Evolutionary conservation across 2,113 vertebrate genomes (phyloP).

Genomic region (Labeo catla): DNA sequence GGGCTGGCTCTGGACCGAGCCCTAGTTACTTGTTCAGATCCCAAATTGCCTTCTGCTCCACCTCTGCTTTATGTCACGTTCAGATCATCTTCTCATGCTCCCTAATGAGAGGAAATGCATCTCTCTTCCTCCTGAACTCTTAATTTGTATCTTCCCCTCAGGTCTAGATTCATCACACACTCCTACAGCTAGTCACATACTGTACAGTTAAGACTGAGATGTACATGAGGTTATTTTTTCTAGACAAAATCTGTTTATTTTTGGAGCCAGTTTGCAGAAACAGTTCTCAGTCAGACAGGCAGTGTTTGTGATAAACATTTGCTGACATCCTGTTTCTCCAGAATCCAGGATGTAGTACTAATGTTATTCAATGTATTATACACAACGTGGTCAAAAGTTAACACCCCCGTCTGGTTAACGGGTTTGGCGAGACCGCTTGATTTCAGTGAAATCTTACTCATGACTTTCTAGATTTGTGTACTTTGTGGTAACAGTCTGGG

Average conservation of each 20-base stretch:
- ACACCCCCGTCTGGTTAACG: background rate
- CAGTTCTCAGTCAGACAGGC: conserved; percentile 39
- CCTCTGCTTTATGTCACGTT: conserved; percentile 15
- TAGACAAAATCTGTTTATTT: conserved; percentile 50
- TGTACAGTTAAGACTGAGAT: conserved; percentile 33
- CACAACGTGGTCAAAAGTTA: background rate
- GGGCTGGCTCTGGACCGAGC: background rate
- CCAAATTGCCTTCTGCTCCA: conserved; percentile 34
- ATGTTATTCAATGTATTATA: background rate
- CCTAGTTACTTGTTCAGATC: background rate
- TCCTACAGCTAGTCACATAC: conserved; percentile 17
- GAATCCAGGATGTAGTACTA: conserved; percentile 30
- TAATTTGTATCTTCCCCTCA: conserved; percentile 22
- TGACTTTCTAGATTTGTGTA: conserved; percentile 6
- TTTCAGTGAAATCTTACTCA: background rate
- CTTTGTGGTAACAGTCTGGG: background rate
- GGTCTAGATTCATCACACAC: conserved; percentile 25
- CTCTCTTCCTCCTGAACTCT: conserved; percentile 29
- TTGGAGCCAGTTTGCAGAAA: conserved; percentile 43
- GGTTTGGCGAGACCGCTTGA: background rate
- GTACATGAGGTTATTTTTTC: conserved; percentile 19
- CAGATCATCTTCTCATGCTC: conserved; percentile 40
- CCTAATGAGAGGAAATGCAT: conserved; percentile 51
- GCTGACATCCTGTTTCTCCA: conserved; percentile 57
- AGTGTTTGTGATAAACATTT: conserved; percentile 48